These are phyloP conservation scores for Chamaea fasciata DNA, from an alignment of 2,113 vertebrate genomes.

Conservation along the genomic window DNA sequence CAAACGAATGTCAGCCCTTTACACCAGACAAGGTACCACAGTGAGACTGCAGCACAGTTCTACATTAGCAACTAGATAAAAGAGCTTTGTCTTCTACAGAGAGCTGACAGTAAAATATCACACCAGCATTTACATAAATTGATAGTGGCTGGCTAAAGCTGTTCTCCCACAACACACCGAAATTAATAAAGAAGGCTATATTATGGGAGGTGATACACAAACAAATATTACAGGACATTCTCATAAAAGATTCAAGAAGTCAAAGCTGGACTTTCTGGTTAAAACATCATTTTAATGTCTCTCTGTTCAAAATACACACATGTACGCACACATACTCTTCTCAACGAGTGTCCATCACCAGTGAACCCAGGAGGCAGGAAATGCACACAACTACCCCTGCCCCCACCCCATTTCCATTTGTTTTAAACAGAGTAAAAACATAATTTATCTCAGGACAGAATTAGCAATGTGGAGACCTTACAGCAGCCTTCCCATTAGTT, in stretches of 20 bases:
- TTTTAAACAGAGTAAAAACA: not conserved
- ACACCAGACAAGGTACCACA: not conserved
- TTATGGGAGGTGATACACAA: not conserved
- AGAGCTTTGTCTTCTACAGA: not conserved
- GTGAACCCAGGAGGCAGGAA: not conserved
- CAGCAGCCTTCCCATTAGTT: not conserved
- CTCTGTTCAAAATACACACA: not conserved
- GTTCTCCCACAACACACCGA: not conserved
- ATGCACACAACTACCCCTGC: not conserved
- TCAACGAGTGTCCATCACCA: not conserved
- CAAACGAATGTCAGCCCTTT: not conserved
- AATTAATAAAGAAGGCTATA: not conserved
- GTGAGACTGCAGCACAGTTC: not conserved
- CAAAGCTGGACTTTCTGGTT: not conserved
- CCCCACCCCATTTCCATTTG: fast-evolving
- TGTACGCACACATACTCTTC: not conserved
- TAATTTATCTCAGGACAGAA: not conserved
- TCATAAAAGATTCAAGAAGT: not conserved
- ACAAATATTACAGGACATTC: not conserved
- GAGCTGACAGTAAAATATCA: not conserved
- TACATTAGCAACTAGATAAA: not conserved
- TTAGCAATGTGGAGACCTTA: not conserved
- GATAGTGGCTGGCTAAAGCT: not conserved
- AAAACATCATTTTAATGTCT: not conserved
- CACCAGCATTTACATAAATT: not conserved